phyloP scores from a whole-genome alignment of 1,140 invertebrate species.

The Cotesia chilonis region DNA sequence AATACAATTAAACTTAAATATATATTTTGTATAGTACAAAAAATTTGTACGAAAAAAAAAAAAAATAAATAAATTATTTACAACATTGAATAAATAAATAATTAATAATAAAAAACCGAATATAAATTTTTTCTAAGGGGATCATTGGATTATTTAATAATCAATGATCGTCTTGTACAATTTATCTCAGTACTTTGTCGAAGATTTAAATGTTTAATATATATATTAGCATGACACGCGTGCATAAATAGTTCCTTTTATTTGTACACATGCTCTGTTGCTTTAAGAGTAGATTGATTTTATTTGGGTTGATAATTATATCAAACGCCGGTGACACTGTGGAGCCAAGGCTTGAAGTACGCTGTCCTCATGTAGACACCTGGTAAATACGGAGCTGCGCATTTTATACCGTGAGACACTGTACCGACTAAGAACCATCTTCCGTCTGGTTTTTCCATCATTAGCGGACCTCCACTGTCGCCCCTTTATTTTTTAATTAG shows the following conservation, averaged over 20 bases:
- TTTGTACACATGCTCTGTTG: background rate
- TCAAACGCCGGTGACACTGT: conserved; percentile 81
- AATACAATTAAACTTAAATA: too few relatives aligned
- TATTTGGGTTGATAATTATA: conserved; percentile 34
- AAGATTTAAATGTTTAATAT: background rate
- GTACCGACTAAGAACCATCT: conserved; percentile 91
- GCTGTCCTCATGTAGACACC: conserved; percentile 94
- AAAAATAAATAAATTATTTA: too few relatives aligned
- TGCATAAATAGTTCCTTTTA: too few relatives aligned
- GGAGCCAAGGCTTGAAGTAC: conserved; percentile 90
- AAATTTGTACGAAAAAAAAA: too few relatives aligned
- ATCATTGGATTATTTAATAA: too few relatives aligned
- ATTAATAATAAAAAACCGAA: too few relatives aligned
- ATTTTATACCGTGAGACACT: conserved; percentile 95
- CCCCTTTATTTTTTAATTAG: conserved; percentile 75
- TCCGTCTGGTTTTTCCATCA: conserved; percentile 83
- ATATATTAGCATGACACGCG: too few relatives aligned
- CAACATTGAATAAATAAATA: too few relatives aligned
- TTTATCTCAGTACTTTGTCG: too few relatives aligned
- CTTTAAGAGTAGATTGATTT: background rate
- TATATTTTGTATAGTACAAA: too few relatives aligned
- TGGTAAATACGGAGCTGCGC: conserved; percentile 87
- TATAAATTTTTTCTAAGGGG: too few relatives aligned
- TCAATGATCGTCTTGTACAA: too few relatives aligned
- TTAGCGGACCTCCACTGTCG: conserved; percentile 91